Base-by-base conservation (phyloP, 1,140 invertebrate genomes). In the Patella vulgata region DNA sequence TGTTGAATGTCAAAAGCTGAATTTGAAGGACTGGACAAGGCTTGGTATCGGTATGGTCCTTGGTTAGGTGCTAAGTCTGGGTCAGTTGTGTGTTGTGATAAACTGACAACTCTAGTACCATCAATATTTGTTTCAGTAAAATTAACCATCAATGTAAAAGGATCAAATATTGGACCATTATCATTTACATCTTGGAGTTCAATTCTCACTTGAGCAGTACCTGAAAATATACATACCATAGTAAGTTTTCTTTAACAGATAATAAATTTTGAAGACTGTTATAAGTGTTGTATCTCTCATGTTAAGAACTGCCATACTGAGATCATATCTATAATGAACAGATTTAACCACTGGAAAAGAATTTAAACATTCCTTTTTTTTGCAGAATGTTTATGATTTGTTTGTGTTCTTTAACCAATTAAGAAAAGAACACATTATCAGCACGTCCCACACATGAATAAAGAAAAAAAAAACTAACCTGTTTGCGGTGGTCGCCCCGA, bases 71-170 rank as follows among this genome's bases (percentile, higher is more conserved):
- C 91, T 14, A 96, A 80, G 85, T 98, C 95, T 1, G 91, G 90
- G 88, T 98, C 96, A 31, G 86, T 91, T 0, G 95, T 95, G 63
- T 70, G 71, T 42, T 70, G 59, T 36, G 88, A 88, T 6, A 98
- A 80, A 0, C 90, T 92, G 87, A 95, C 92, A 0, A 98, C 90
- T 60, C 88, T 91, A 0, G 92, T 92, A 59, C 91, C 91, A 3
- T 91, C 87, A 0, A 92, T 91, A 83, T 95, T 92, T 79, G 97
- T 96, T 85, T 98, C 96, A 40, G 88, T 88, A 0, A 97, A 89
- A 68, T 91, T 90, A 0, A 92, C 94, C 30, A 89, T 83, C 79
- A 94, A 96, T 11, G 91, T 86, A 39, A 89, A 88, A 0, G 90
- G 82, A 55, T 91, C 89, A 74, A 98, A 95, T 5, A 89, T 81